Conservation (phyloP, 2,888 invertebrate species). For the Dicranocentrus wangi region DNA sequence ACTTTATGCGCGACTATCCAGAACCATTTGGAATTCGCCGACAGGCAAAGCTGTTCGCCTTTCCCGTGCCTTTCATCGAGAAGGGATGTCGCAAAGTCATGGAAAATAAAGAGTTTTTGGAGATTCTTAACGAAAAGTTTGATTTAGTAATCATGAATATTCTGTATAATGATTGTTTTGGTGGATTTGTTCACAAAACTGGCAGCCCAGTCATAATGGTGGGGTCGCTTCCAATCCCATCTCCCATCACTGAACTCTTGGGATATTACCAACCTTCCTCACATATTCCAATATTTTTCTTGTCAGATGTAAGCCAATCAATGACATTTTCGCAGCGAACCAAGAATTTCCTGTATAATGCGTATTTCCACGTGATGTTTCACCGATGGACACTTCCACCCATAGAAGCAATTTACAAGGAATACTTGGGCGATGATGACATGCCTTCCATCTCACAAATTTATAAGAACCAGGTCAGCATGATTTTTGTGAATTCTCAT, state of each 20-base stretch:
- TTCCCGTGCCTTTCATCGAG: background rate
- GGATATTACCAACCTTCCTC: conserved; percentile 73
- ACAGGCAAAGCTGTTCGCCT: conserved; percentile 19
- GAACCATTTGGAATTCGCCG: conserved; percentile 53
- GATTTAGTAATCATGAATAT: conserved; percentile 73
- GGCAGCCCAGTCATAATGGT: conserved; percentile 74
- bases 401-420: conserved; percentile 48
- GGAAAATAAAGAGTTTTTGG: conserved; percentile 47
- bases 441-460: conserved; percentile 42
- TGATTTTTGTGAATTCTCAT: conserved; percentile 73
- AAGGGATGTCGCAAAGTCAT: conserved; percentile 57
- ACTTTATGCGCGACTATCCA: conserved; percentile 30
- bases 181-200: conserved; percentile 72
- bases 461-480: conserved; percentile 65
- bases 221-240: conserved; percentile 28
- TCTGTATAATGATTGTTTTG: conserved; percentile 74
- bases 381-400: conserved; percentile 74
- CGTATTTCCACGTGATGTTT: conserved; percentile 74
- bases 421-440: conserved; percentile 40
- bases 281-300: conserved; percentile 74
- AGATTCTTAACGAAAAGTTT: conserved; percentile 63
- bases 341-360: conserved; percentile 72
- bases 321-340: conserved; percentile 73
- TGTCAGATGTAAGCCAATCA: conserved; percentile 63
- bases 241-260: conserved; percentile 10